Percentiles rank a stretch among this genome's conserved stretches.
phyloP scores from a whole-genome alignment of 1,140 invertebrate species.

The Drosophila busckii region DNA sequence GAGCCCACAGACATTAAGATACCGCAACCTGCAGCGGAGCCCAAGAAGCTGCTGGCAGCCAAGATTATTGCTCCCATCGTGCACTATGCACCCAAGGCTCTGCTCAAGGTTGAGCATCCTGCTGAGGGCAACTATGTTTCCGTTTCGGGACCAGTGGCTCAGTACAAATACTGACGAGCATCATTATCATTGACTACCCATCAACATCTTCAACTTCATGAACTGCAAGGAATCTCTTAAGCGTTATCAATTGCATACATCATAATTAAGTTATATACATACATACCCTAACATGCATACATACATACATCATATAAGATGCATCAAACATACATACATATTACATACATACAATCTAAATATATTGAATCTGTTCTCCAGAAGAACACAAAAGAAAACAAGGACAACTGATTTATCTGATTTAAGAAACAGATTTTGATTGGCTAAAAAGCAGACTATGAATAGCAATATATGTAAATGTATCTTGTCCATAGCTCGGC shows the following conservation, averaged over 20 bases:
- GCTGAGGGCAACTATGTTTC: constrained; percentile 58
- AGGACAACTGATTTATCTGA: not conserved
- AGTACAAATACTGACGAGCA: constrained; percentile 59
- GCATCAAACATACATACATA: constrained; percentile 8
- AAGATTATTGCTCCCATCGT: constrained; percentile 53
- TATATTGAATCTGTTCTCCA: constrained; percentile 56
- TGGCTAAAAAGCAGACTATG: not conserved
- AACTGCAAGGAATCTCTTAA: constrained; percentile 19
- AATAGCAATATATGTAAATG: too few species aligned
- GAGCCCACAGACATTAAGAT: constrained; percentile 80
- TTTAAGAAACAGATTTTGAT: not conserved
- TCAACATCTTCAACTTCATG: constrained; percentile 28
- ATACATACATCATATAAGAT: constrained; percentile 13
- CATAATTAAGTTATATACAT: constrained; percentile 39
- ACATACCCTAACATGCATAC: constrained; percentile 6
- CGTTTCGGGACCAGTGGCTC: constrained; percentile 56
- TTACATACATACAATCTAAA: constrained; percentile 6
- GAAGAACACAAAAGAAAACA: constrained; percentile 55
- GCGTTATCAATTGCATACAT: constrained; percentile 29
- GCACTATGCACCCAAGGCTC: constrained; percentile 53
- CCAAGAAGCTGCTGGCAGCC: constrained; percentile 66
- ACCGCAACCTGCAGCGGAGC: constrained; percentile 72
- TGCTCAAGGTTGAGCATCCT: constrained; percentile 39
- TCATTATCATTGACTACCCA: constrained; percentile 4
- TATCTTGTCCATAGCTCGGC: too few species aligned